Percentiles rank a stretch among this genome's conserved stretches.
phyloP scores from a whole-genome alignment of 2,888 invertebrate genomes.

The Drosophila nigricruria region DNA sequence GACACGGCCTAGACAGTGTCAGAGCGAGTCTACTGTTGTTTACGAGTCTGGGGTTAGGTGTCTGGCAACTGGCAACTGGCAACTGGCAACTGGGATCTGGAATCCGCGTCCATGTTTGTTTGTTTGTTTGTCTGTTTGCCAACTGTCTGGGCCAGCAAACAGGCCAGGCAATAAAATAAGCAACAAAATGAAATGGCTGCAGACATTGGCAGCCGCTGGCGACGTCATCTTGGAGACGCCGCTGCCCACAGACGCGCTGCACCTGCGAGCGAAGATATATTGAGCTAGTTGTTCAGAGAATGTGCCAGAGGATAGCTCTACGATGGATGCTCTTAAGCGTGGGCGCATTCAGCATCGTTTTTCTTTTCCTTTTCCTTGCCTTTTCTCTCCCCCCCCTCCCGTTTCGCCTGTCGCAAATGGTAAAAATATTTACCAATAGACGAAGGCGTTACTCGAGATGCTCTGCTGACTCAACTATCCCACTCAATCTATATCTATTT shows the following conservation, averaged over 20 bases:
- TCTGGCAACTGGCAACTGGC: neutral
- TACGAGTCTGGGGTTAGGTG: neutral
- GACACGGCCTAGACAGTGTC: slow-evolving; percentile 47
- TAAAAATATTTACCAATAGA: slow-evolving; percentile 75
- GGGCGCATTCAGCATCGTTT: slow-evolving; percentile 30
- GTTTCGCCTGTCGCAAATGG: slow-evolving; percentile 59
- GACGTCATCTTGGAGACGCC: slow-evolving; percentile 51
- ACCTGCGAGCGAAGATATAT: slow-evolving; percentile 44
- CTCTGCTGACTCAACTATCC: slow-evolving; percentile 59
- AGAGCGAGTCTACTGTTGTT: neutral
- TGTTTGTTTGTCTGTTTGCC: slow-evolving; percentile 46
- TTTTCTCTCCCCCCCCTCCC: no score
- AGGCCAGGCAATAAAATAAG: slow-evolving; percentile 74
- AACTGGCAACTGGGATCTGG: neutral
- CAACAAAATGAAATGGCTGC: slow-evolving; percentile 77
- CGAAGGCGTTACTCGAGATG: slow-evolving; percentile 41
- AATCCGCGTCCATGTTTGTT: slow-evolving; percentile 29
- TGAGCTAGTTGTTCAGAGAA: slow-evolving; percentile 35
- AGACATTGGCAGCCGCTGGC: slow-evolving; percentile 57
- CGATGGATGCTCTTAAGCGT: slow-evolving; percentile 17
- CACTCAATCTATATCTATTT: slow-evolving; percentile 57
- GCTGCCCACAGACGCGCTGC: slow-evolving; percentile 17
- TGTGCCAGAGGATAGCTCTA: neutral
- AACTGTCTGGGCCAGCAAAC: slow-evolving; percentile 56
- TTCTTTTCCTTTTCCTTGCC: neutral